A percentile compares a stretch with the other conserved stretches of the same genome.
These are phyloP conservation scores for Dasyornis broadbenti DNA, from an alignment of 2,113 vertebrate species.

Conservation along the genomic window DNA sequence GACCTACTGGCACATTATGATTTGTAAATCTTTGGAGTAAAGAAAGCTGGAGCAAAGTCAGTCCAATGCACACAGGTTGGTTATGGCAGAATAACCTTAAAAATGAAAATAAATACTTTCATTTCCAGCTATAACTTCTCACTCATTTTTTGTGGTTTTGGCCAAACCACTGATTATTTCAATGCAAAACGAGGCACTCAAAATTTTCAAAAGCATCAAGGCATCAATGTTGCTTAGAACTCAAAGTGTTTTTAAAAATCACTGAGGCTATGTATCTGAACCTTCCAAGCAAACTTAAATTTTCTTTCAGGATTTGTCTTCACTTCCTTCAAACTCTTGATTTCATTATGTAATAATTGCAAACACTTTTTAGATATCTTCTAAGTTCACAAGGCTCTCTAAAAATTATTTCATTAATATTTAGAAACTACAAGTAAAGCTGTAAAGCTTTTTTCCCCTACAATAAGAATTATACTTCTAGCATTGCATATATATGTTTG, in stretches of 20 bases:
- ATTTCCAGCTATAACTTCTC: neutral
- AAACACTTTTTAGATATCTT: neutral
- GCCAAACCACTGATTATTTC: neutral
- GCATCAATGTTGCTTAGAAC: neutral
- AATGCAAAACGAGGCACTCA: neutral
- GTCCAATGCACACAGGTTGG: neutral
- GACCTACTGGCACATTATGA: neutral
- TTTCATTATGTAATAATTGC: neutral
- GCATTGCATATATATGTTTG: neutral
- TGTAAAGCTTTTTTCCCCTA: neutral
- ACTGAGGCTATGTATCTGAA: neutral
- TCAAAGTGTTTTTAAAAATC: neutral
- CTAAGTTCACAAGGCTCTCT: neutral
- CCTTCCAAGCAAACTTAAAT: neutral
- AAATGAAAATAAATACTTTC: neutral
- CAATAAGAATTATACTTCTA: neutral
- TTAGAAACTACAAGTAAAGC: neutral
- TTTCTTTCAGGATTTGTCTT: neutral
- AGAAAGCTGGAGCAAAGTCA: neutral
- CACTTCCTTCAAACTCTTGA: neutral
- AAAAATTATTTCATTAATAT: conserved; percentile 6
- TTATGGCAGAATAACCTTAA: neutral
- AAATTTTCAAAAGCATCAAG: neutral
- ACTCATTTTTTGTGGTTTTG: neutral
- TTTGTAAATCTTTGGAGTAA: neutral